phyloP scores from a whole-genome alignment of 2,888 invertebrate species.

The Aphodius sticticus region DNA sequence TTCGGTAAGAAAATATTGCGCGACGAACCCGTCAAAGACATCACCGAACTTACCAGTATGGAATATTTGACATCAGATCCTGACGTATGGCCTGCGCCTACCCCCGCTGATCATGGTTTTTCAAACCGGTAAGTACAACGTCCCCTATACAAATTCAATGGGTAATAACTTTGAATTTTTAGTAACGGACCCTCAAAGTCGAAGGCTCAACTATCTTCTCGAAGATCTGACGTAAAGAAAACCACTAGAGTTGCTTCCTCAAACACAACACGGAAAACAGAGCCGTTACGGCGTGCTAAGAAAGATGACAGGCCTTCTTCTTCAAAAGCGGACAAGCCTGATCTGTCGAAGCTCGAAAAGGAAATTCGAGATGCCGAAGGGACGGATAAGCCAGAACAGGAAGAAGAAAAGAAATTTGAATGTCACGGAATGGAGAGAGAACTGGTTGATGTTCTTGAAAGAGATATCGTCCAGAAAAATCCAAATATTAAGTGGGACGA shows the following conservation, averaged over 20 bases:
- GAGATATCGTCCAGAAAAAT: slow-evolving; percentile 97
- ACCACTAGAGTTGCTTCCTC: slow-evolving; percentile 57
- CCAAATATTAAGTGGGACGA: slow-evolving; percentile 96
- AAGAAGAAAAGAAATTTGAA: slow-evolving; percentile 87
- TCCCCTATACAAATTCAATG: neutral
- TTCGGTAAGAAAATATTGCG: slow-evolving; percentile 58
- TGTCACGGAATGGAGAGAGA: slow-evolving; percentile 84
- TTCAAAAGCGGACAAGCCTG: slow-evolving; percentile 56
- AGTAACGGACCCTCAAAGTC: slow-evolving; percentile 51
- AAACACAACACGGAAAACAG: slow-evolving; percentile 51
- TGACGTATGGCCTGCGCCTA: slow-evolving; percentile 88
- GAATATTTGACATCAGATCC: slow-evolving; percentile 75
- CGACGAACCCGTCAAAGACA: slow-evolving; percentile 76
- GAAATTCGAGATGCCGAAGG: slow-evolving; percentile 73
- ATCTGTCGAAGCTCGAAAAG: slow-evolving; percentile 55
- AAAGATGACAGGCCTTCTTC: slow-evolving; percentile 57
- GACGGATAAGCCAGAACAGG: slow-evolving; percentile 67
- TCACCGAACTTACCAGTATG: slow-evolving; percentile 76
- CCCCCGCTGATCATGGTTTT: slow-evolving; percentile 75
- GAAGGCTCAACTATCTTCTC: slow-evolving; percentile 44
- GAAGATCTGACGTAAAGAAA: slow-evolving; percentile 51
- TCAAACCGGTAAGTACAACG: slow-evolving; percentile 34
- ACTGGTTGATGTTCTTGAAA: slow-evolving; percentile 87
- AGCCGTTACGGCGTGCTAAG: slow-evolving; percentile 46
- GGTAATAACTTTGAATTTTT: slow-evolving; percentile 21